These are phyloP conservation scores for Coenonympha arcania DNA, from an alignment of 2,888 invertebrate species.

Conservation along the genomic window DNA sequence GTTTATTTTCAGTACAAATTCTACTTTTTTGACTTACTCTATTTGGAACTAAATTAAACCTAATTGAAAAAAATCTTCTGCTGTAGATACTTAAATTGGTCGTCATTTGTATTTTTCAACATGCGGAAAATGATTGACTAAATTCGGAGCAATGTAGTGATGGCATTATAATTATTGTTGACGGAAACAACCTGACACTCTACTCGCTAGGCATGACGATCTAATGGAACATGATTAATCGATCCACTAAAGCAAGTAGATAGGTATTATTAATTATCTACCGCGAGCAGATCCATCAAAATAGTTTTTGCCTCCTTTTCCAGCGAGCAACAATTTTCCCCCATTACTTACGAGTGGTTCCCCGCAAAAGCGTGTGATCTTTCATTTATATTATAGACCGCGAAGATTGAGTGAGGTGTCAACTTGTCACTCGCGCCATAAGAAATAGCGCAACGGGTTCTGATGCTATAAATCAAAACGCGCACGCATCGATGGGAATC, in stretches of 20 bases:
- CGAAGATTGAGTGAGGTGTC: constrained; percentile 8
- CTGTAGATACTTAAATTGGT: too few species aligned
- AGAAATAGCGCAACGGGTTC: constrained; percentile 8
- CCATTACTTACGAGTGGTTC: constrained; percentile 13
- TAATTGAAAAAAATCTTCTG: too few species aligned
- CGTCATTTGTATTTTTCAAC: too few species aligned
- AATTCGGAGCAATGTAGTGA: too few species aligned
- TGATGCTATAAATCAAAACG: neutral
- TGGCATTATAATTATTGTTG: neutral
- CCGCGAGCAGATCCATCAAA: constrained; percentile 17
- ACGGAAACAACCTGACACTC: too few species aligned
- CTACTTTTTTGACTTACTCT: too few species aligned
- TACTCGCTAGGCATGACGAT: too few species aligned
- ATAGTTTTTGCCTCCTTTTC: constrained; percentile 14
- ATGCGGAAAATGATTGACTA: too few species aligned
- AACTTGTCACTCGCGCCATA: neutral
- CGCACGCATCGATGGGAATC: constrained; percentile 2
- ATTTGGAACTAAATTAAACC: too few species aligned
- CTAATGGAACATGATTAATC: too few species aligned
- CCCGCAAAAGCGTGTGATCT: constrained; percentile 15
- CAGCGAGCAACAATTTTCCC: constrained; percentile 15
- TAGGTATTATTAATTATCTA: constrained; percentile 11
- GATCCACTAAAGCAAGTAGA: too few species aligned
- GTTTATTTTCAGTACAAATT: too few species aligned
- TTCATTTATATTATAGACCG: constrained; percentile 4